phyloP scores from a whole-genome alignment of 2,797 vertebrate genomes.

The Cossypha heuglini region DNA sequence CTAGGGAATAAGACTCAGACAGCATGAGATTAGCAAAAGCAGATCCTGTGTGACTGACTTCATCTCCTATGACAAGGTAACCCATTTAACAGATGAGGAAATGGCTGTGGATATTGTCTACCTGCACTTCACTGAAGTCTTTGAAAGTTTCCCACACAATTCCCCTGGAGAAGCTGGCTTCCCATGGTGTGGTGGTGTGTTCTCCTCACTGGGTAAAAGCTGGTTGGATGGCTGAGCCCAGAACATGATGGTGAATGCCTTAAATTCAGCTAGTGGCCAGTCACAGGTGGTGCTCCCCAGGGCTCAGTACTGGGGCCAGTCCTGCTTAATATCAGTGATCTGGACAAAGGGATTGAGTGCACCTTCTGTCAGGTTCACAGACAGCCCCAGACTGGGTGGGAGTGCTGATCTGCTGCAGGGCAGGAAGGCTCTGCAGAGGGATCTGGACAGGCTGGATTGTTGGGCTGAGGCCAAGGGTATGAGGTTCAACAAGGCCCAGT shows the following conservation, averaged over 20 bases:
- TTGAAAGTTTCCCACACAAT: neutral
- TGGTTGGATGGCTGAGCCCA: neutral
- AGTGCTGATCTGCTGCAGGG: neutral
- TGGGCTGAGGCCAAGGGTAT: fast-evolving
- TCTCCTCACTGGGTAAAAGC: neutral
- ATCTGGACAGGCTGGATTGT: neutral
- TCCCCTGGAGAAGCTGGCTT: neutral
- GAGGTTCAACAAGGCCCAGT: neutral
- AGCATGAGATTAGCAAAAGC: neutral
- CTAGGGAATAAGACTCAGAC: neutral
- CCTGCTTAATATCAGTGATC: neutral
- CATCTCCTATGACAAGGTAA: neutral
- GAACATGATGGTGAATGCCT: neutral
- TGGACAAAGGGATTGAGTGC: neutral
- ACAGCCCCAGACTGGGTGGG: no score
- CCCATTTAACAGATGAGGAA: neutral
- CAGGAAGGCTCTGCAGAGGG: neutral
- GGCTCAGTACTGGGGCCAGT: neutral
- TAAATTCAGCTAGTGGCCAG: neutral
- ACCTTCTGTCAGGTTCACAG: neutral
- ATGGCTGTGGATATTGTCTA: neutral
- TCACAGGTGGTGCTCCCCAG: neutral
- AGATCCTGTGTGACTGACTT: no score
- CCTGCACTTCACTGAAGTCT: neutral
- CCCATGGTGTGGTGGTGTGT: neutral